Evolutionary conservation across 92 coral and sea anemone genomes (phyloP), one percentile per base, ranked within the genome.

Genomic region (Palythoa heliodiscus): DNA sequence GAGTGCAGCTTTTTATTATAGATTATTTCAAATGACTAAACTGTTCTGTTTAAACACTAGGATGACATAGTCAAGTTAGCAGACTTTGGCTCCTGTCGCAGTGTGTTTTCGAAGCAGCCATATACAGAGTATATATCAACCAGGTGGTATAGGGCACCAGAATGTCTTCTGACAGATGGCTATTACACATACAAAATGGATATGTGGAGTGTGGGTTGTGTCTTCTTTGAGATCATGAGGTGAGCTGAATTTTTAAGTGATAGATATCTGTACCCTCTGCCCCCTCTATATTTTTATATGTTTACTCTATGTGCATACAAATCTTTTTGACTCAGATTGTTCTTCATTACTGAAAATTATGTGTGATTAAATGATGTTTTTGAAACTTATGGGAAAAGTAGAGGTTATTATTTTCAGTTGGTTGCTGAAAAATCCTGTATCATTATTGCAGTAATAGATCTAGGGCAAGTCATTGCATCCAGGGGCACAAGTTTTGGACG

Each of bases 121-220:
- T 96, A 94, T 85, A 96, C 99, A 85, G 99, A 96, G 70, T 96
- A 96, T 77, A 96, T 96, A 54, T 96, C 99, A 38, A 96, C 99
- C 29, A 87, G 99, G 91, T 96, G 99, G 99, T 96, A 96, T 73
- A 93, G 99, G 40, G 99, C 99, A 17, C 99, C 99, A 4, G 99
- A 96, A 72, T 96, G 99, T 87, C 87, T 96, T 38, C 77, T 96
- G 50, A 96, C 99, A 10, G 99, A 96, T 87, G 99, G 99, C 48
- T 94, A 92, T 77, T 96, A 96, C 78, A 92, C 94, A 9, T 92
- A 96, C 85, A 96, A 96, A 89, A 96, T 96, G 99, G 99, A 96
- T 85, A 90, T 96, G 84, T 96, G 99, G 99, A 95, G 99, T 89
- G 93, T 96, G 37, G 99, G 99, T 50, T 96, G 99, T 91, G 99